Evolutionary conservation across 1,140 invertebrate species (phyloP).

Genomic region (Drosophila miranda): DNA sequence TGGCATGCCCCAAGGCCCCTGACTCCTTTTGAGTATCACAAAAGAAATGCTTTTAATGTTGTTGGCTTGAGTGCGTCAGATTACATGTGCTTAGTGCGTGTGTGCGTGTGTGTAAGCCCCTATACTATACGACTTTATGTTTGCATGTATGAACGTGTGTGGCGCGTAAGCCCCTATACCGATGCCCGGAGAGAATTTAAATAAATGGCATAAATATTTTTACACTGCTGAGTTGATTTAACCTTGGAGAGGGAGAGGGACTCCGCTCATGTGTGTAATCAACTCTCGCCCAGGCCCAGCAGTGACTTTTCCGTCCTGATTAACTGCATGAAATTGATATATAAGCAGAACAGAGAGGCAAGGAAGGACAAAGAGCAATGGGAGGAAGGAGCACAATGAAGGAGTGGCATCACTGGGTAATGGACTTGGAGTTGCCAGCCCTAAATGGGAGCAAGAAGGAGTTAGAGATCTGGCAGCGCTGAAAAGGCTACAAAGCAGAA

Average conservation of each 20-base stretch:
- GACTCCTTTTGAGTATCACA: slow-evolving; percentile 43
- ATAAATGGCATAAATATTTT: slow-evolving; percentile 71
- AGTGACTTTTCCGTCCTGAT: slow-evolving; percentile 34
- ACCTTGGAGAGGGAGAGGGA: background rate
- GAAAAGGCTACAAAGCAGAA: too few relatives aligned
- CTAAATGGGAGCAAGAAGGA: too few relatives aligned
- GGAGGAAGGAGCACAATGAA: background rate
- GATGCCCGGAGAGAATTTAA: slow-evolving; percentile 56
- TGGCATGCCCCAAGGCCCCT: slow-evolving; percentile 19
- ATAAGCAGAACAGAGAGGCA: slow-evolving; percentile 15
- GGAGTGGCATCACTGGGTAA: background rate
- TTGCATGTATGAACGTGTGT: background rate
- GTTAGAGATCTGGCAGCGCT: too few relatives aligned
- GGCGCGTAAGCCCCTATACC: background rate
- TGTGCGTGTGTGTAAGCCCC: slow-evolving; percentile 27
- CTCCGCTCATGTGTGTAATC: slow-evolving; percentile 60
- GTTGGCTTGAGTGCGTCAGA: slow-evolving; percentile 38
- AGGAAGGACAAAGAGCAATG: too few relatives aligned
- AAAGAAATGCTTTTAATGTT: slow-evolving; percentile 58
- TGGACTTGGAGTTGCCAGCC: too few relatives aligned
- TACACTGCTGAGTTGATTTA: slow-evolving; percentile 37
- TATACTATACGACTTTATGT: background rate
- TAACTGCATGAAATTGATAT: slow-evolving; percentile 64
- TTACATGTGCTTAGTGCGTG: slow-evolving; percentile 46
- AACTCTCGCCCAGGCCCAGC: slow-evolving; percentile 26